These are phyloP conservation scores for Catharus ustulatus DNA, from an alignment of 2,797 vertebrate genomes.

Conservation along the genomic window DNA sequence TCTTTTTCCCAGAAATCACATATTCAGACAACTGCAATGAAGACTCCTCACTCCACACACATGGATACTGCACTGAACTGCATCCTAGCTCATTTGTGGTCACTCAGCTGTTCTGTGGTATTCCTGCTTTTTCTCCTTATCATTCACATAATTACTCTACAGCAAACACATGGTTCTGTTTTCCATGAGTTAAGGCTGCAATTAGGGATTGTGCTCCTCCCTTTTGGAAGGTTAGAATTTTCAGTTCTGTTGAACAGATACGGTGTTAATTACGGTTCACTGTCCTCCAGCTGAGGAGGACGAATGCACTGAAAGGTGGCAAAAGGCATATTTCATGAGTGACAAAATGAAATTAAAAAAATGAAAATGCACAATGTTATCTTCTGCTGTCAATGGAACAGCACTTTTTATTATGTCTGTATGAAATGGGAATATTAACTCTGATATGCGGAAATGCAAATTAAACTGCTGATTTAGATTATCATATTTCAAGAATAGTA, in stretches of 20 bases:
- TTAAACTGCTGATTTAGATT: constrained; percentile 28
- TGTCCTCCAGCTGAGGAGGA: neutral
- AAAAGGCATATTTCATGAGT: neutral
- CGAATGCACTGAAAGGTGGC: neutral
- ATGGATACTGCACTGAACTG: neutral
- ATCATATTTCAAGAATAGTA: neutral
- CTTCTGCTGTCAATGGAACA: neutral
- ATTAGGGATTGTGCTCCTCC: neutral
- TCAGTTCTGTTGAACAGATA: neutral
- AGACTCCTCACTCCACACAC: neutral
- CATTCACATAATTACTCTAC: neutral
- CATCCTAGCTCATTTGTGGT: neutral
- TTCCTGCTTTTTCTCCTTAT: neutral
- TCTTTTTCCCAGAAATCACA: neutral
- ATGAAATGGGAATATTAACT: neutral
- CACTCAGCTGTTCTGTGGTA: neutral
- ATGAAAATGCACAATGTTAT: neutral
- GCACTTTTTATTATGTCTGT: neutral
- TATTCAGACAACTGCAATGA: neutral
- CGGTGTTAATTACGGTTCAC: neutral
- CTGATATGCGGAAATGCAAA: neutral
- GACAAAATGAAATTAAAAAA: neutral
- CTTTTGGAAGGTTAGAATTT: neutral
- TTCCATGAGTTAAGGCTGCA: neutral
- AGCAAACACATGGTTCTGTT: neutral